phyloP scores from a whole-genome alignment of 2,113 vertebrate species.

The Phyllostomus discolor region DNA sequence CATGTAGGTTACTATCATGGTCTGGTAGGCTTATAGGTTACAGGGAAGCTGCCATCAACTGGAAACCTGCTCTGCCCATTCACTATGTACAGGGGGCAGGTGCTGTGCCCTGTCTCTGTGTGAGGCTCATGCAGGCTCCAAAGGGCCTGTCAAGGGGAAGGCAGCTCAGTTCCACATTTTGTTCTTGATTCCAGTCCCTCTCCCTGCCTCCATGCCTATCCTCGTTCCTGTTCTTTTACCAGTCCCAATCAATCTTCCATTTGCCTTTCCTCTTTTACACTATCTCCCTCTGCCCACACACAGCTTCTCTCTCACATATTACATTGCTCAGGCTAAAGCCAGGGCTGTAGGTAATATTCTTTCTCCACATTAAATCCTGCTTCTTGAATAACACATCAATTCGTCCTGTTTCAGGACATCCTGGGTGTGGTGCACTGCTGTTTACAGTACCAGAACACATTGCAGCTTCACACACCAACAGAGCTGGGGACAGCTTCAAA shows the following conservation, averaged over 20 bases:
- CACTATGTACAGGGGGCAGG: too few species aligned
- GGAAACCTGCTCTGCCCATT: background rate
- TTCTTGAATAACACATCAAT: background rate
- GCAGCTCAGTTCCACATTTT: background rate
- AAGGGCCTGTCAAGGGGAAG: background rate
- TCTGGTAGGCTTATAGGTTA: background rate
- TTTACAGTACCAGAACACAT: background rate
- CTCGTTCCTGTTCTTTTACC: background rate
- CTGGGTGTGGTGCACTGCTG: background rate
- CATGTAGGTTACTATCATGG: too few species aligned
- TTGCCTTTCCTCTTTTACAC: background rate
- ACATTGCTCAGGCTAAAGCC: background rate
- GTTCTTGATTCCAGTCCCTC: background rate
- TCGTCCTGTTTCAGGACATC: background rate
- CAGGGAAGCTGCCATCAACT: background rate
- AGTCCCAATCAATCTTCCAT: background rate
- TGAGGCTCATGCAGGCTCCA: background rate
- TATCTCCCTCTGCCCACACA: background rate
- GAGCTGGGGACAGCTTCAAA: conserved; percentile 4
- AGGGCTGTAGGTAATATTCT: background rate
- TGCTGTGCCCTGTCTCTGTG: background rate
- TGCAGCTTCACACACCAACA: background rate
- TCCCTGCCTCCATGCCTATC: background rate
- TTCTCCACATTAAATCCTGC: background rate
- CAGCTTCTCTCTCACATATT: background rate